Conservation (phyloP, 2,888 invertebrate genomes). For the Drosophila pseudotalamancana region DNA sequence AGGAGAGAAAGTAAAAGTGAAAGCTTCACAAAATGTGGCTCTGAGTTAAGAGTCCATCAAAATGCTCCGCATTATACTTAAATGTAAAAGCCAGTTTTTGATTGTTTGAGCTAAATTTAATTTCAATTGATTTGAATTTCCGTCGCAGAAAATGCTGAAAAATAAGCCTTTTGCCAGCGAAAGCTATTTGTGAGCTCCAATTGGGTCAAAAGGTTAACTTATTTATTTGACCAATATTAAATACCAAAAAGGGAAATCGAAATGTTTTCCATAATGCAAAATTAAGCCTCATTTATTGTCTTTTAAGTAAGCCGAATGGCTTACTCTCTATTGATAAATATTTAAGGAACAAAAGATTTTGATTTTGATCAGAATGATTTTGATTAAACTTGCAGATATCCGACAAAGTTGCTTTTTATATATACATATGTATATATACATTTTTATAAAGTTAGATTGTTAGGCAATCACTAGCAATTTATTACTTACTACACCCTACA, state of each 20-base stretch:
- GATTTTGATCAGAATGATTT: too few species aligned
- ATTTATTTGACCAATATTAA: neutral
- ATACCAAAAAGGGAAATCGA: neutral
- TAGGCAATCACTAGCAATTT: too few species aligned
- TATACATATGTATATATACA: too few species aligned
- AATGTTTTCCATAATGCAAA: too few species aligned
- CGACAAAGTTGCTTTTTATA: too few species aligned
- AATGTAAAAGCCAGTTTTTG: neutral
- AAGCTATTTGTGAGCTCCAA: neutral
- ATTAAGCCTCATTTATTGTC: too few species aligned
- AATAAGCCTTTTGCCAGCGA: neutral
- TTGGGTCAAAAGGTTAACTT: neutral
- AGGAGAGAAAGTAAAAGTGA: neutral
- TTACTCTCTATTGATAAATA: too few species aligned
- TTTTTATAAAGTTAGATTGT: too few species aligned
- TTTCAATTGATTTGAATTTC: neutral
- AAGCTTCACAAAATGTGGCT: neutral
- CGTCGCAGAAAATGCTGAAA: neutral
- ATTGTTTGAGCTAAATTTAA: slow-evolving; percentile 1
- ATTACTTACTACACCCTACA: too few species aligned
- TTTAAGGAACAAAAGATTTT: too few species aligned
- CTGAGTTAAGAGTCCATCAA: neutral
- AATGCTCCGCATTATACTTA: neutral
- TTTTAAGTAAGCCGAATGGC: too few species aligned
- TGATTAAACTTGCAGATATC: too few species aligned